phyloP scores from a whole-genome alignment of 1,140 invertebrate species.

The Rhagoletis pomonella region DNA sequence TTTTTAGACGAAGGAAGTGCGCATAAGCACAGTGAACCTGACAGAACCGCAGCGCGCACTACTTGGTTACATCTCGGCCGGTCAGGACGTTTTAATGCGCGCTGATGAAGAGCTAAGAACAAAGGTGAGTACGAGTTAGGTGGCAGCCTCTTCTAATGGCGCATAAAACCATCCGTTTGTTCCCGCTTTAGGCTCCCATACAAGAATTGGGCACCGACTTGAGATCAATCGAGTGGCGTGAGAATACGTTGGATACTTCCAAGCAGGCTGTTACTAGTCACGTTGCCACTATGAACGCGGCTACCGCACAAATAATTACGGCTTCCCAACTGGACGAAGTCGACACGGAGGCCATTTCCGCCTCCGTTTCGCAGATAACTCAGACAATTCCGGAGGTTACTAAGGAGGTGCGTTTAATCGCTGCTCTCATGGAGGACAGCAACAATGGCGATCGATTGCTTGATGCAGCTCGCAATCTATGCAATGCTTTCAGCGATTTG shows the following conservation, averaged over 20 bases:
- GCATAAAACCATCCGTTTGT: not conserved
- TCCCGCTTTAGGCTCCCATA: slow-evolving; percentile 78
- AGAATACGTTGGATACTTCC: slow-evolving; percentile 94
- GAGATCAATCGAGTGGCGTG: slow-evolving; percentile 93
- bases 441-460: slow-evolving; percentile 89
- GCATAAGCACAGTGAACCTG: slow-evolving; percentile 85
- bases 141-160: not conserved
- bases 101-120: slow-evolving; percentile 88
- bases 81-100: slow-evolving; percentile 88
- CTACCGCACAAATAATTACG: slow-evolving; percentile 98
- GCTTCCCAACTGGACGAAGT: slow-evolving; percentile 84
- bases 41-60: slow-evolving; percentile 94
- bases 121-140: slow-evolving; percentile 66
- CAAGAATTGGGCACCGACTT: slow-evolving; percentile 89
- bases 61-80: slow-evolving; percentile 90
- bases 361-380: slow-evolving; percentile 97
- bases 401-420: slow-evolving; percentile 94
- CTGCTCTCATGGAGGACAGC: slow-evolving; percentile 92
- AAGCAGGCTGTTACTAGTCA: slow-evolving; percentile 97
- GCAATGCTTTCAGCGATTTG: slow-evolving; percentile 95
- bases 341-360: slow-evolving; percentile 96
- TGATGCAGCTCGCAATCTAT: slow-evolving; percentile 93
- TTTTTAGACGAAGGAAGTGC: slow-evolving; percentile 87
- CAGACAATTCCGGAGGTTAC: slow-evolving; percentile 97
- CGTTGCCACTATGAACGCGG: slow-evolving; percentile 99